phyloP scores from a whole-genome alignment of 2,797 vertebrate genomes.

The Clarias laeviceps region DNA sequence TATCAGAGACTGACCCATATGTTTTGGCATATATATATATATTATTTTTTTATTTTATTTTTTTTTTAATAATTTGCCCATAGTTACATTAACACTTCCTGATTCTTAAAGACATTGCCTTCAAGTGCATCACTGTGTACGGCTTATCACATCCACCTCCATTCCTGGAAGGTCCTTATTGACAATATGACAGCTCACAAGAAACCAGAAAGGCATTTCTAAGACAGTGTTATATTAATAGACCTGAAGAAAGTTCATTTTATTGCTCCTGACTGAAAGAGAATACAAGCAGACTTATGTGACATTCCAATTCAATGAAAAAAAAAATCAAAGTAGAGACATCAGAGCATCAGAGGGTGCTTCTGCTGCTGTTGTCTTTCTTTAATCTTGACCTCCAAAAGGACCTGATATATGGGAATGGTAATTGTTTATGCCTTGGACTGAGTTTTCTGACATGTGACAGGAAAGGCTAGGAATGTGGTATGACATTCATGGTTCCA shows the following conservation, averaged over 20 bases:
- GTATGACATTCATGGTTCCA: not conserved
- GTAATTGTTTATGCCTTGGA: not conserved
- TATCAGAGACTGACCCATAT: not conserved
- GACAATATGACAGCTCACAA: not conserved
- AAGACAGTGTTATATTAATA: not conserved
- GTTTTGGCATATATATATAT: not conserved
- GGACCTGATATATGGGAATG: not conserved
- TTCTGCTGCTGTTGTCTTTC: not conserved
- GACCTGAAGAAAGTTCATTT: not conserved
- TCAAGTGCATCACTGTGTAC: not conserved
- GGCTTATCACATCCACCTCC: not conserved
- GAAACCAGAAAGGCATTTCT: not conserved
- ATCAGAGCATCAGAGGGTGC: not conserved
- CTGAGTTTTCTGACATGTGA: not conserved
- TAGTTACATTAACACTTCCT: not conserved
- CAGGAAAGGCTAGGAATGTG: not conserved
- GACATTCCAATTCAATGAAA: not conserved
- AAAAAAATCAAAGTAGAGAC: not conserved
- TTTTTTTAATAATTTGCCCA: not conserved
- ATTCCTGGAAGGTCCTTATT: not conserved
- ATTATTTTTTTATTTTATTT: not conserved
- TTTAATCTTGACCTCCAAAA: constrained; percentile 12
- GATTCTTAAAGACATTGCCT: not conserved
- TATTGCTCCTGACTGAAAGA: not conserved
- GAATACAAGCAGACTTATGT: not conserved